Base-by-base conservation (phyloP, 2,113 vertebrate species). In the Charina bottae region DNA sequence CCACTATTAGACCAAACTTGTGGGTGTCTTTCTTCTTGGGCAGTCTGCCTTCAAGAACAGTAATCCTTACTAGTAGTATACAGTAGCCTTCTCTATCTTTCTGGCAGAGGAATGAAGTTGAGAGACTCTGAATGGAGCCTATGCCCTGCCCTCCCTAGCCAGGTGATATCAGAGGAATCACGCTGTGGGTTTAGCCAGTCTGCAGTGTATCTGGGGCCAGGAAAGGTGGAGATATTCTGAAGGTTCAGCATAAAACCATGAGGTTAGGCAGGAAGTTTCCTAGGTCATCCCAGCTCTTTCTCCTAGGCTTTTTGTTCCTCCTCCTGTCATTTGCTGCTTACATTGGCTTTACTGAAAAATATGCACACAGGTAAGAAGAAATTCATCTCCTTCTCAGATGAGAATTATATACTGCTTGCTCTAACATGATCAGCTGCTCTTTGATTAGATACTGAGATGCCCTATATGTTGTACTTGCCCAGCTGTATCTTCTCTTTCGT, bases 311-410 rank as follows among this genome's bases (percentile, higher is more conserved):
- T 49, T 89, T 15, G 28, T 2, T 95, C 92, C 88, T 94, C 26
- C 0, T 95, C 42, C 6, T 68, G 37, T 86, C 15, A 93, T 93
- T 93, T 33, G 89, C 24, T 83, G 95, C 93, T 17, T 84, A 89
- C 10, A 89, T 91, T 93, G 88, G 62, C 89, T 84, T 94, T 83
- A 21, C 0, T 0, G 90, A 95, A 85, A 93, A 56, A 53, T 42
- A 10, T 37, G 0, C 91, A 92, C 85, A 78, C 90, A 94, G 95
- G 97, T 97, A 95, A 96, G 95, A 94, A 94, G 93, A 87, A 55
- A 90, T 21, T 46, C 9, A 10, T 72, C 88, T 89, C 46, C 58
- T 88, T 0, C 0, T 54, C 90, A 3, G 21, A 0, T 0, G 0
- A 1, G 0, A 85, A 89, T 42, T 23, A 49, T 92, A 28, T 26